These are phyloP conservation scores for Anolis apletophallus DNA, from an alignment of 2,797 vertebrate species.

Conservation along the genomic window DNA sequence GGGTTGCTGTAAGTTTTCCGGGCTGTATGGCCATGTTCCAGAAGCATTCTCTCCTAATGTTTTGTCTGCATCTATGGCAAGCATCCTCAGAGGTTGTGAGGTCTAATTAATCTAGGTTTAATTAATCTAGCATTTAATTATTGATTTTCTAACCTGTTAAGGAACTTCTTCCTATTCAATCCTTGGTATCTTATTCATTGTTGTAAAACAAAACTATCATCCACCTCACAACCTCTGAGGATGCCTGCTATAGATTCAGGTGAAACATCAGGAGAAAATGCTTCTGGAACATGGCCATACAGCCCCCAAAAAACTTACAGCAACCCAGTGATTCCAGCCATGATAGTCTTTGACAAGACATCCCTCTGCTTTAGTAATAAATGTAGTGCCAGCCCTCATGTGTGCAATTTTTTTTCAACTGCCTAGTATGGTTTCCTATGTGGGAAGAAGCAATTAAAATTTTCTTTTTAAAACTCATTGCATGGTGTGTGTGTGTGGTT, in stretches of 20 bases:
- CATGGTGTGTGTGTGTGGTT: too few relatives aligned
- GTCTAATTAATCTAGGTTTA: background rate
- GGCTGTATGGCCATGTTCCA: too few relatives aligned
- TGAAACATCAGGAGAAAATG: too few relatives aligned
- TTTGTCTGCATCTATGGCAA: too few relatives aligned
- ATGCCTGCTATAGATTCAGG: too few relatives aligned
- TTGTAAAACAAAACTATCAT: background rate
- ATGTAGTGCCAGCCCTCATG: background rate
- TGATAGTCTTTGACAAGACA: too few relatives aligned
- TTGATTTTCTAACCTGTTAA: background rate
- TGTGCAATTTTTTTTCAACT: too few relatives aligned
- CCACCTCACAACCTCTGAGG: slow-evolving; percentile 1
- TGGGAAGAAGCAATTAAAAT: background rate
- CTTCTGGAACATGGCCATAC: too few relatives aligned
- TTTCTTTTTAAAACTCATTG: background rate
- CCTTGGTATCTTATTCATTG: background rate
- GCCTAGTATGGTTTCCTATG: background rate
- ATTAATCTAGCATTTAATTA: background rate
- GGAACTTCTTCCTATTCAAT: background rate
- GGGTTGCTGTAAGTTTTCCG: too few relatives aligned
- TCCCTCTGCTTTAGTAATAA: background rate
- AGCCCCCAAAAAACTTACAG: too few relatives aligned
- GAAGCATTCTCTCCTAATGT: too few relatives aligned
- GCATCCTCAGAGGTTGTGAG: background rate
- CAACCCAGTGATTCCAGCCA: too few relatives aligned